phyloP scores from a whole-genome alignment of 2,888 invertebrate genomes.

The Ormyrus rosae region DNA sequence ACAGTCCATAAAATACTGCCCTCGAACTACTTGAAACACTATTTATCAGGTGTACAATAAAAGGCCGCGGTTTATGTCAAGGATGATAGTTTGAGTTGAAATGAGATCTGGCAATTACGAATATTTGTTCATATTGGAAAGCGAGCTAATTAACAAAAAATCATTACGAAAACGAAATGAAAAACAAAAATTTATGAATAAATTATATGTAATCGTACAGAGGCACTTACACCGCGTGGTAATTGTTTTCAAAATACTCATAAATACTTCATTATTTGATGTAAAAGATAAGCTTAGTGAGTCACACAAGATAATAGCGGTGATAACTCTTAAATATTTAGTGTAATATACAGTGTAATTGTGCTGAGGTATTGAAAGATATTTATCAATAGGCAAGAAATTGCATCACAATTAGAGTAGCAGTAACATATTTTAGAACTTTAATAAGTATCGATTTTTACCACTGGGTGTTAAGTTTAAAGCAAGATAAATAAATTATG shows the following conservation, averaged over 20 bases:
- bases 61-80: conserved; percentile 18
- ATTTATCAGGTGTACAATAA: neutral
- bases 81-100: neutral
- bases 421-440: neutral
- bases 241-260: neutral
- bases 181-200: neutral
- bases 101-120: neutral
- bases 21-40: conserved; percentile 25
- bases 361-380: too few relatives aligned
- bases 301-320: too few relatives aligned
- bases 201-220: neutral
- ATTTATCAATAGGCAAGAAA: too few relatives aligned
- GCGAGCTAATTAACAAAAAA: conserved; percentile 29
- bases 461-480: conserved; percentile 5
- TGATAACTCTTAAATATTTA: too few relatives aligned
- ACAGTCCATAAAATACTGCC: conserved; percentile 20
- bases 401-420: neutral
- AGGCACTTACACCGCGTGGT: conserved; percentile 2
- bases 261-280: too few relatives aligned
- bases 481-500: conserved; percentile 7
- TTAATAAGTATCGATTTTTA: neutral
- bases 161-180: conserved; percentile 10
- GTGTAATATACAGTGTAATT: too few relatives aligned
- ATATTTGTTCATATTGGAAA: conserved; percentile 2
- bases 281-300: too few relatives aligned